phyloP scores from a whole-genome alignment of 2,888 invertebrate species.

The Microplitis manilae region DNA sequence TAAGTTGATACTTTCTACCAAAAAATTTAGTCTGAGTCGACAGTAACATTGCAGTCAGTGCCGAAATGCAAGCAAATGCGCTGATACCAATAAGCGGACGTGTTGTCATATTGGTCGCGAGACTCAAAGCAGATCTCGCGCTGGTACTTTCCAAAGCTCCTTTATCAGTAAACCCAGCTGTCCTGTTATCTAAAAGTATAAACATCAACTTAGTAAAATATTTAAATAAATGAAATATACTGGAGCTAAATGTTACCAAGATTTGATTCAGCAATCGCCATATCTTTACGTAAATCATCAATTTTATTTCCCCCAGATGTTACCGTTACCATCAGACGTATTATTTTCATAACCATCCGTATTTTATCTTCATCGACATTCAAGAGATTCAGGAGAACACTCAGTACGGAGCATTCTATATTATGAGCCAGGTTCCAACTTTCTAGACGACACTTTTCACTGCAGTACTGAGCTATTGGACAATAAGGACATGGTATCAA shows the following conservation, averaged over 20 bases:
- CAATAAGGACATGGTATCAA: slow-evolving; percentile 66
- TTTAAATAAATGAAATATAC: slow-evolving; percentile 52
- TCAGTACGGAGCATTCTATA: slow-evolving; percentile 63
- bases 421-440: slow-evolving; percentile 64
- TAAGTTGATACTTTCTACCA: slow-evolving; percentile 59
- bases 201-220: slow-evolving; percentile 8
- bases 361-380: slow-evolving; percentile 66
- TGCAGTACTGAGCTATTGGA: slow-evolving; percentile 67
- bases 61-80: slow-evolving; percentile 67
- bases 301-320: slow-evolving; percentile 63
- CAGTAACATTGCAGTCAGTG: slow-evolving; percentile 62
- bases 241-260: slow-evolving; percentile 57
- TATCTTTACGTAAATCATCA: slow-evolving; percentile 60
- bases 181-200: slow-evolving; percentile 61
- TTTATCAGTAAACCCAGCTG: slow-evolving; percentile 67
- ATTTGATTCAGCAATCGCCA: slow-evolving; percentile 63
- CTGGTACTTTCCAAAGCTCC: slow-evolving; percentile 60
- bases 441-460: slow-evolving; percentile 60
- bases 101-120: slow-evolving; percentile 66
- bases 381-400: slow-evolving; percentile 61
- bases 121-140: slow-evolving; percentile 63
- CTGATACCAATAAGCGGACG: slow-evolving; percentile 66
- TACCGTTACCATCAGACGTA: slow-evolving; percentile 62
- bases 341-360: slow-evolving; percentile 66
- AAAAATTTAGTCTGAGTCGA: slow-evolving; percentile 65